Base-by-base conservation (phyloP, 2,113 vertebrate species). In the Seriola aureovittata region DNA sequence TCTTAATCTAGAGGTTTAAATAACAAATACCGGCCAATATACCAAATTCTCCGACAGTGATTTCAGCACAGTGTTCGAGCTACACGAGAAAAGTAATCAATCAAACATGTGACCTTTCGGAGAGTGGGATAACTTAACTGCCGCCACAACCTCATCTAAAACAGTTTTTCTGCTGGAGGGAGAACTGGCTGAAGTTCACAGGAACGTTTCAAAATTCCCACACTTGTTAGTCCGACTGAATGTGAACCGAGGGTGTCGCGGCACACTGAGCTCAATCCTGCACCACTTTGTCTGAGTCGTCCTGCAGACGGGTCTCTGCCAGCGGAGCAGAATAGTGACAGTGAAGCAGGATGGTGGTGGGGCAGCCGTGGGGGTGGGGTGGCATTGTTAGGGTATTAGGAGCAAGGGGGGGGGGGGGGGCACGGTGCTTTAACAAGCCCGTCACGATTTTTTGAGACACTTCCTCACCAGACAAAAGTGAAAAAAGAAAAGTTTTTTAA, bases 381-480 rank as follows among this genome's bases (percentile, higher is more conserved):
- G 67, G 54, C 70, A 71, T 89, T 88, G 82, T 91, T 70, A 76
- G 65, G 38, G 14, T 50, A 65, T 65, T 65, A 19, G 12, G 23
- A 8, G 23, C 19, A 48, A 11, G n/a, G 42, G 9, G 32, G 1
- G n/a, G n/a, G 3, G 21, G 6, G 42, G 19, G 23, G n/a, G 48
- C 8, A 32, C 11, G 19, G 21, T 5, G 21, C 57, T 85, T 93
- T 93, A 93, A 92, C 78, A 92, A 92, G 70, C 89, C 65, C 29
- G 82, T 90, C 91, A 91, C 90, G 83, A 82, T 91, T 89, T 42
- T 87, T 89, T 75, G 13, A 89, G 85, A 90, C 75, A 63, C 80
- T 85, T 86, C 82, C 78, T 84, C 46, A 68, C 42, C 58, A 76
- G 40, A 75, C 13, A 2, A 58, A 72, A 38, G 34, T 38, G 13